A percentile compares a stretch with the other conserved stretches of the same genome.
phyloP scores from a whole-genome alignment of 2,113 vertebrate species.

The Planiliza haematocheilus region DNA sequence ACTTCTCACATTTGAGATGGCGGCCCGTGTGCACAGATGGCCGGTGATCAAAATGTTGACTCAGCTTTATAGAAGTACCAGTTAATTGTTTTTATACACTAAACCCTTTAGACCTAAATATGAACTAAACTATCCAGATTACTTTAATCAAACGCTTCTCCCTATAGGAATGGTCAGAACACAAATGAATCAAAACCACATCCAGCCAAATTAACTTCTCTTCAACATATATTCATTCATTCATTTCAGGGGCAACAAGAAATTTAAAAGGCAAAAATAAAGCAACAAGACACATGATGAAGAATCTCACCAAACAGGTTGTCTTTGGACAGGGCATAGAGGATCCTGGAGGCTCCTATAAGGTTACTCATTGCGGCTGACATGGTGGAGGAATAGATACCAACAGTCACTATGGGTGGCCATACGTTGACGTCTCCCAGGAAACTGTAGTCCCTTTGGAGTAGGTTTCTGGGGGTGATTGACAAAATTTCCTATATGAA shows the following conservation, averaged over 20 bases:
- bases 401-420: conserved; percentile 84
- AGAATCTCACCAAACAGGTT: conserved; percentile 84
- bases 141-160: background rate
- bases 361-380: conserved; percentile 89
- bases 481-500: background rate
- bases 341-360: conserved; percentile 87
- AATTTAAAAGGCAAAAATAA: background rate
- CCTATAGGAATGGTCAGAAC: background rate
- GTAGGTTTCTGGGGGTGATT: conserved; percentile 73
- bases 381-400: conserved; percentile 85
- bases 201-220: background rate
- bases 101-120: conserved; percentile 26
- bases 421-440: conserved; percentile 85
- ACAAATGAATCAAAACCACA: background rate
- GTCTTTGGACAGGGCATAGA: conserved; percentile 86
- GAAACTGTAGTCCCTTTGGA: conserved; percentile 86
- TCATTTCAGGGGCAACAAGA: no score
- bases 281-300: background rate
- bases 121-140: conserved; percentile 14
- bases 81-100: conserved; percentile 32
- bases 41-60: conserved; percentile 40
- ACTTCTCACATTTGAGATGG: conserved; percentile 52
- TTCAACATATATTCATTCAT: no score
- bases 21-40: conserved; percentile 55
- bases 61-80: conserved; percentile 42